phyloP scores from a whole-genome alignment of 2,888 invertebrate genomes.

The Altica lythri region DNA sequence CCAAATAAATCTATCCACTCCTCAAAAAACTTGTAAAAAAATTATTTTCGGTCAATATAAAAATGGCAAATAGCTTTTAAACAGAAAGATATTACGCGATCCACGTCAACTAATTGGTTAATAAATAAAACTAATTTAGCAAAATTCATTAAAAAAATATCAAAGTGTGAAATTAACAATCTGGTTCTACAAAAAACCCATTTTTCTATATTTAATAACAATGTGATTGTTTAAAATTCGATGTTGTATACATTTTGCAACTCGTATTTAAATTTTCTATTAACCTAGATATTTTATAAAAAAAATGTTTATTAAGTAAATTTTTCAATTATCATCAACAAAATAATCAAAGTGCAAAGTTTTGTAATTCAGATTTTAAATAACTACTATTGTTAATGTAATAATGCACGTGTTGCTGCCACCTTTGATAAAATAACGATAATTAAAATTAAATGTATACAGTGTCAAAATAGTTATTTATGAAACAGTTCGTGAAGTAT shows the following conservation, averaged over 20 bases:
- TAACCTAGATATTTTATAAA: constrained; percentile 34
- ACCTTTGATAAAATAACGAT: background rate
- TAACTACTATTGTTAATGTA: no score
- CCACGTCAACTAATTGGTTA: no score
- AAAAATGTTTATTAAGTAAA: constrained; percentile 37
- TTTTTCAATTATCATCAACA: constrained; percentile 30
- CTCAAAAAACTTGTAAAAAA: no score
- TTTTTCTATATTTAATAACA: constrained; percentile 12
- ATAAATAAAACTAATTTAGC: no score
- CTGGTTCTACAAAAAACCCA: background rate
- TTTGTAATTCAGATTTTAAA: constrained; percentile 28
- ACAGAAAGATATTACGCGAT: no score
- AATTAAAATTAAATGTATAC: no score
- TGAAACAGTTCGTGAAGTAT: no score
- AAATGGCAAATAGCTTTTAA: no score
- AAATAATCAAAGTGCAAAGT: constrained; percentile 37
- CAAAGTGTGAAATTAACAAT: constrained; percentile 12
- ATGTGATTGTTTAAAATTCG: constrained; percentile 19
- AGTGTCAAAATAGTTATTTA: no score
- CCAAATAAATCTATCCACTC: no score
- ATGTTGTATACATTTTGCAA: constrained; percentile 26
- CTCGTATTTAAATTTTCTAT: constrained; percentile 24
- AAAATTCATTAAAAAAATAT: constrained; percentile 12
- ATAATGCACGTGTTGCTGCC: no score
- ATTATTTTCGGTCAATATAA: no score